A percentile compares a stretch with the other conserved stretches of the same genome.
phyloP scores from a whole-genome alignment of 2,113 vertebrate species.

The Ammodytes dubius region DNA sequence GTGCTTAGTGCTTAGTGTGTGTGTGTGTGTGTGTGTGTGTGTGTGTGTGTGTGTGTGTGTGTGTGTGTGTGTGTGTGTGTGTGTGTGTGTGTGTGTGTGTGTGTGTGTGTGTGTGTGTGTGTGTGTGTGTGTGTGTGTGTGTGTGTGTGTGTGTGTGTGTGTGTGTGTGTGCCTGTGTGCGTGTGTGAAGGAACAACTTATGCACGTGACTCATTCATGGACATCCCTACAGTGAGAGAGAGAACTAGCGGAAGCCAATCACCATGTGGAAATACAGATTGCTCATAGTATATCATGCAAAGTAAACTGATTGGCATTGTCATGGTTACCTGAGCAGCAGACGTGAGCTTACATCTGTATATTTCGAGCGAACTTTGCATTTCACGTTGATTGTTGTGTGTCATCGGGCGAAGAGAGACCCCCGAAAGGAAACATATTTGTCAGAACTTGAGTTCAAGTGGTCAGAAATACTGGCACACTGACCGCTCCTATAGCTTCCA shows the following conservation, averaged over 20 bases:
- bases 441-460: constrained; percentile 11
- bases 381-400: background rate
- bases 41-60: too few species aligned
- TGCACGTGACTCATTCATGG: constrained; percentile 41
- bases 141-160: too few species aligned
- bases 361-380: background rate
- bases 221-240: constrained; percentile 19
- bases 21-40: too few species aligned
- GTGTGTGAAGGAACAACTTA: background rate
- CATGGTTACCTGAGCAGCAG: background rate
- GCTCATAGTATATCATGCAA: background rate
- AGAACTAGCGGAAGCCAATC: constrained; percentile 10
- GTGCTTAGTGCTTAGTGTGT: constrained; percentile 7
- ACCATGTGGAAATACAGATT: background rate
- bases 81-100: too few species aligned
- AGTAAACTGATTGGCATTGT: background rate
- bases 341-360: background rate
- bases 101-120: too few species aligned
- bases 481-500: background rate
- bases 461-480: constrained; percentile 13
- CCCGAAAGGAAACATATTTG: constrained; percentile 10
- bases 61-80: too few species aligned
- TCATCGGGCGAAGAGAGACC: background rate
- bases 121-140: too few species aligned
- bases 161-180: too few species aligned